Base-by-base conservation (phyloP, 2,113 vertebrate species). In the Grammomys surdaster region DNA sequence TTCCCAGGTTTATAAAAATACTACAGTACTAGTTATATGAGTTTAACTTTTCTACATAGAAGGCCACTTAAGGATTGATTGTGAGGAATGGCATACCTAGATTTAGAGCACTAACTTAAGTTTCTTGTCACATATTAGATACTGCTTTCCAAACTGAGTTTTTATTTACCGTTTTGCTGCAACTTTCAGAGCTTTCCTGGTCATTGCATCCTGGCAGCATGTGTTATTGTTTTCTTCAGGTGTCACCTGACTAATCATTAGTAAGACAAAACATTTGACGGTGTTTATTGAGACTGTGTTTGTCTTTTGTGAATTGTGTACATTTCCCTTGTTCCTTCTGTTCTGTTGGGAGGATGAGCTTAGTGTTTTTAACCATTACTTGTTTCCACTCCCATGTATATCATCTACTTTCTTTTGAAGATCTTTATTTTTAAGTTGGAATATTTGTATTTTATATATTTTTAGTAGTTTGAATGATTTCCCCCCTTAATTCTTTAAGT, bases 301-400 rank as follows among this genome's bases (percentile, higher is more conserved):
- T 96, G 63, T 94, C 19, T 73, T 93, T 90, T 93, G 78, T 96
- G 81, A 73, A 95, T 73, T 95, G 24, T 94, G 22, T 72, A 94
- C 31, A 82, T 94, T 94, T 96, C 90, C 58, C 40, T 76, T 97
- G 80, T 95, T 95, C 48, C 31, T 95, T 95, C 33, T 96, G 2
- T 91, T 95, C 85, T 90, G 2, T 54, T 91, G 73, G 78, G 82
- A 93, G 17, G 17, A 20, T 69, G 43, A 56, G 26, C 19, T n/a
- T 82, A 72, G 17, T 31, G 22, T 63, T 85, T 75, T 58, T 73
- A 78, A 60, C 75, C 28, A 76, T 56, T 20, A 88, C 13, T 96
- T 96, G 28, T 96, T 65, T 96, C 12, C 36, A 92, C 7, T 97
- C 6, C 9, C 28, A 70, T 76, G 58, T 28, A 56, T 26, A n/a